Evolutionary conservation across 2,113 vertebrate genomes (phyloP).

Genomic region (Xenopus borealis): DNA sequence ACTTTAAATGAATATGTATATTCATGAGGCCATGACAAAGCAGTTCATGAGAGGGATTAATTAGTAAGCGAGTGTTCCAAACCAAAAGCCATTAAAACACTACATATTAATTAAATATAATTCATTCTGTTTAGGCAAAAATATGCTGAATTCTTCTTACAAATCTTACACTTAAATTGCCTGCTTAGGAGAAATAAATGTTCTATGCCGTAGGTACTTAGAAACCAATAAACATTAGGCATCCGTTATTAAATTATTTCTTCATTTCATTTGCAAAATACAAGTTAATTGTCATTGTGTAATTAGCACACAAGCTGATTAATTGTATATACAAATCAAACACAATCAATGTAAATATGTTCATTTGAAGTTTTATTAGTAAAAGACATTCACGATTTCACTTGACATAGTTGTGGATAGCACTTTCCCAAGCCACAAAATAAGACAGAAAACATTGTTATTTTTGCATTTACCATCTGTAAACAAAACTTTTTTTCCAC

Average conservation of each 20-base stretch:
- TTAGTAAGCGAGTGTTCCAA: conserved; percentile 8
- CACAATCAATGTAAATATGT: conserved; percentile 50
- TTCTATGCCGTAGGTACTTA: conserved; percentile 55
- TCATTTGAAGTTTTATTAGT: conserved; percentile 46
- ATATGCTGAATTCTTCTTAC: conserved; percentile 20
- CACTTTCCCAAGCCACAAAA: conserved; percentile 15
- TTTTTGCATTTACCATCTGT: conserved; percentile 23
- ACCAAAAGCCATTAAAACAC: conserved; percentile 25
- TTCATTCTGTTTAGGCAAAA: conserved; percentile 35
- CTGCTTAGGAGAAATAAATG: conserved; percentile 64
- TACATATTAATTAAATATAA: conserved; percentile 42
- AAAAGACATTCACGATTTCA: conserved; percentile 30
- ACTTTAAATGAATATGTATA: conserved; percentile 8
- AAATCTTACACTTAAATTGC: conserved; percentile 49
- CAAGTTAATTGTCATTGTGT: conserved; percentile 50
- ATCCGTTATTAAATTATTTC: conserved; percentile 57
- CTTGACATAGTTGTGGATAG: conserved; percentile 48
- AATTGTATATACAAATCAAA: conserved; percentile 51
- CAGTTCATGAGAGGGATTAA: conserved; percentile 29
- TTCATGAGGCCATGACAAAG: conserved; percentile 15
- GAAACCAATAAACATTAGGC: conserved; percentile 48
- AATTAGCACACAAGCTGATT: conserved; percentile 58
- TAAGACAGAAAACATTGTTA: conserved; percentile 32
- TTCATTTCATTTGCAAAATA: conserved; percentile 58
- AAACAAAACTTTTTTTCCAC: conserved; percentile 21